Evolutionary conservation across 2,888 invertebrate species (phyloP), one percentile per base, ranked within the genome.

Genomic region (Drosophila gaucha): DNA sequence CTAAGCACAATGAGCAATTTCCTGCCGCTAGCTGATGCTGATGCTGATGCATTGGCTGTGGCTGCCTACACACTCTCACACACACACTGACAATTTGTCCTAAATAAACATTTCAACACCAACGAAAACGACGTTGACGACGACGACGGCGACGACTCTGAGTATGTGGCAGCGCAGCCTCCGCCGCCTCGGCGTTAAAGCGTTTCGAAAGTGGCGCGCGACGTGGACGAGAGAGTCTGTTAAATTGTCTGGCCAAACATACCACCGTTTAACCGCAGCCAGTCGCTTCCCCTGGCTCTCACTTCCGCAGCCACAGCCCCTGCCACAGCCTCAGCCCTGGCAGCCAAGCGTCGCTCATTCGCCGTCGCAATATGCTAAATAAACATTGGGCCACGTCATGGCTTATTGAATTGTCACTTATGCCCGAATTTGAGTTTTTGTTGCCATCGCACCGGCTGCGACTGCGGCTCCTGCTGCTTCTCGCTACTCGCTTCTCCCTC

Each of bases 391-490:
- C 82, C 84, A 84, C 86, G 88, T 85, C 88, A 89, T 89, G 90
- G 90, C 90, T 90, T 90, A 90, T 90, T 90, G 90, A 90, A 90
- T 90, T 90, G 90, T 90, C 90, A 89, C 89, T 89, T 85, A 90
- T 80, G 83, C 83, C 83, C 83, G 83, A 86, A 86, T 83, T 80
- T 68, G 69, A 84, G 84, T 82, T 80, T 80, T 66, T 82, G 72
- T 77, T 79, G 79, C 77, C 76, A 69, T 57, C 43, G 24, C 43
- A 12, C 24, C 57, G 10, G 12, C 31, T 26, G 39, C 46, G 2
- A 6, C 47, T 47, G 24, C 49, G 20, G 49, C 49, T 47, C 12
- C 46, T 41, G 24, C n/a, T 26, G 14, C 43, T 16, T 10, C 26
- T 26, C 39, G 10, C 20, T 20, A 3, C 31, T n/a, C 20, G 12